Evolutionary conservation across 2,113 vertebrate species (phyloP).

Genomic region (Gobius niger): DNA sequence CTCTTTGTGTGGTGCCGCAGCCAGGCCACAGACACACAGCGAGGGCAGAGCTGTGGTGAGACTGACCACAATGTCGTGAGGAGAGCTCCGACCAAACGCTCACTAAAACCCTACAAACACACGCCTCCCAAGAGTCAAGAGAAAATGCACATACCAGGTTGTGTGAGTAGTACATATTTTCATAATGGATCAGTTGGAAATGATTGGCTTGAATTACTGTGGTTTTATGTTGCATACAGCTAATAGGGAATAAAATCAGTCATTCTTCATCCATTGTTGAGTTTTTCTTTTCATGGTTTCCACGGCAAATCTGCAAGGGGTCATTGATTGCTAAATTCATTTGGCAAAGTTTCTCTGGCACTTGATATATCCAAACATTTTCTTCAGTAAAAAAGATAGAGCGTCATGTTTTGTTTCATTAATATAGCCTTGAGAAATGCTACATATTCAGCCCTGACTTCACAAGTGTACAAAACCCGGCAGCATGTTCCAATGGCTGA

Average conservation of each 20-base stretch:
- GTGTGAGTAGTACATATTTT: slow-evolving; percentile 4
- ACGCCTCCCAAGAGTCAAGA: not conserved
- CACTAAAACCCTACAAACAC: not conserved
- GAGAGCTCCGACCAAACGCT: slow-evolving; percentile 7
- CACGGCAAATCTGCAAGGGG: not conserved
- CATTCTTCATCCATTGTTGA: not conserved
- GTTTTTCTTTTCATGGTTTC: not conserved
- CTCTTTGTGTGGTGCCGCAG: slow-evolving; percentile 33
- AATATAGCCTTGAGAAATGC: too few species aligned
- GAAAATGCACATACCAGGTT: slow-evolving; percentile 4
- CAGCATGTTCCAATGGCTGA: too few species aligned
- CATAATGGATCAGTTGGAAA: not conserved
- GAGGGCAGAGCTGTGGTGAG: slow-evolving; percentile 42
- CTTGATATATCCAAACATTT: not conserved
- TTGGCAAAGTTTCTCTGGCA: not conserved
- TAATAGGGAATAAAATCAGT: not conserved
- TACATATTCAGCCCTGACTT: too few species aligned
- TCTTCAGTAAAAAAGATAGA: too few species aligned
- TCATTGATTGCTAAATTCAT: not conserved
- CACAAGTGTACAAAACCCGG: too few species aligned
- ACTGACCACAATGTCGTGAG: slow-evolving; percentile 57
- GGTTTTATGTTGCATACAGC: not conserved
- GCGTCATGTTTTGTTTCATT: too few species aligned
- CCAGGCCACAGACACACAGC: slow-evolving; percentile 60
- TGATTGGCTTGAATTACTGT: slow-evolving; percentile 7